Evolutionary conservation across 2,888 invertebrate genomes (phyloP), one percentile per base, ranked within the genome.

Genomic region (Atrina japonica): DNA sequence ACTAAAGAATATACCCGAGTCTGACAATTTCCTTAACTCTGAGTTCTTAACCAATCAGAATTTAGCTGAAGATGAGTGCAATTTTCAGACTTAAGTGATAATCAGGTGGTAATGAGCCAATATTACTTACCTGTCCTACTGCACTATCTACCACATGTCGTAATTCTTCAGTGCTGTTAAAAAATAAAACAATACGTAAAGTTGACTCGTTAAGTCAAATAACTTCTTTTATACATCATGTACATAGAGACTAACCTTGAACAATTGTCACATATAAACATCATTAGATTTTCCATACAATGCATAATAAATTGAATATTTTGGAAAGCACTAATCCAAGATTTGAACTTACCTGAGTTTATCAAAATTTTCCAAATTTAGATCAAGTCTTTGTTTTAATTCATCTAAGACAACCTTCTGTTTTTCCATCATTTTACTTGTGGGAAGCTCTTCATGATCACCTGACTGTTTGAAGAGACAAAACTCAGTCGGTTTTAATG

Each of bases 381-480:
- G 78, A 73, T 91, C 87, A n/a, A 91, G 83, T 70, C 89, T 90
- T 41, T 87, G 83, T 58, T 78, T 81, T 35, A 91, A 78, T 70
- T 90, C 86, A 64, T 91, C 90, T 75, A 98, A 95, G 66, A 98
- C 94, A 43, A 96, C 94, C 89, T 95, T 95, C 89, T 99, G 99
- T 83, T 97, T 94, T 88, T 96, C 96, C 65, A 97, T 91, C 73
- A 96, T 92, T 72, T 96, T 94, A 59, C 88, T 90, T 7, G 92
- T 91, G 0, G 92, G 92, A 41, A 92, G 69, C 21, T 94, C 95
- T 27, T 94, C 95, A 3, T 95, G 94, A 82, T 94, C 93, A 1
- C 95, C 95, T 40, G 95, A 95, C 91, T 91, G n/a, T n/a, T n/a
- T n/a, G n/a, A n/a, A n/a, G n/a, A 75, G n/a, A 74, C 70, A 56